Base-by-base conservation (phyloP, 1,140 invertebrate genomes). In the Trichogramma pretiosum region DNA sequence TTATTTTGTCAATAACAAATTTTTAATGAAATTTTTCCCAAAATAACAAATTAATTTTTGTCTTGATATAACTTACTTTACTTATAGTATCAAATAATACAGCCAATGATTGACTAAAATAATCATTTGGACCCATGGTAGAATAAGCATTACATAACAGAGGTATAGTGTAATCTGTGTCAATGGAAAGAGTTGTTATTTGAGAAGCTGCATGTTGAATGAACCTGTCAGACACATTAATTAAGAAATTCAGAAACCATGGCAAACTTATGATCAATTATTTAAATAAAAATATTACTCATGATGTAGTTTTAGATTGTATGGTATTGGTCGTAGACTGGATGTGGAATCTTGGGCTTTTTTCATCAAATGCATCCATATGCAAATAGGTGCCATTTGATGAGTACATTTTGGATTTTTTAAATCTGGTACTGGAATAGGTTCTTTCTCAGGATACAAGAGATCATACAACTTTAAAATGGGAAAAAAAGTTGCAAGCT, bases 111-210 rank as follows among this genome's bases (percentile, higher is more conserved):
- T 87, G 72, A 1, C 80, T 77, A 50, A 87, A 90, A 59, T 82
- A 89, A 54, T 91, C 87, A 57, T 87, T 85, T 66, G 87, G 88
- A 92, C 89, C 83, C 95, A 88, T 68, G 1, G 89, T 93, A 0
- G 88, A 91, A 59, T 93, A 96, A 1, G 93, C 93, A 75, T 98
- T 97, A 62, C 93, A 94, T 0, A 98, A 74, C 8, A 97, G 69
- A 8, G 92, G 88, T 53, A 96, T 91, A 38, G 86, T 77, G 62
- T 89, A 97, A 65, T 95, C 91, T 13, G 83, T 80, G 3, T 82
- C 83, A 76, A 86, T 82, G 32, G 74, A 77, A 33, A 83, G 62
- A 17, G 77, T 72, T 34, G 78, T 79, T n/a, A n/a, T n/a, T 8
- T 85, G 81, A 50, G 81, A 79, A 37, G 86, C 81, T 5, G 87